Evolutionary conservation across 2,888 invertebrate genomes (phyloP).

Genomic region (Allygus modestus): DNA sequence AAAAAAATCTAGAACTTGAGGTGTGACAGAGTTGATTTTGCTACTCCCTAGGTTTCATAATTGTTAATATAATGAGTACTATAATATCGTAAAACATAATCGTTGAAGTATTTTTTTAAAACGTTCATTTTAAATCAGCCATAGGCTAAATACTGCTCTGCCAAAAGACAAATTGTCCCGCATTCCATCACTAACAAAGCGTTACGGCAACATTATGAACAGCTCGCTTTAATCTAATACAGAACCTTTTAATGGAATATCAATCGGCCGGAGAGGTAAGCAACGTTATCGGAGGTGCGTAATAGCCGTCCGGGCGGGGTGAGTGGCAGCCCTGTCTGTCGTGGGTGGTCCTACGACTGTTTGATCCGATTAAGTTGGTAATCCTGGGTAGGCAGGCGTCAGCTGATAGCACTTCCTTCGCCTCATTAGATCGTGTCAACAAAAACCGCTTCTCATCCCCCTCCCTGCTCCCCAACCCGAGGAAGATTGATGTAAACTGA

Average conservation of each 20-base stretch:
- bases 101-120: too few relatives aligned
- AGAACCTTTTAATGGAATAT: constrained; percentile 50
- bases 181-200: neutral
- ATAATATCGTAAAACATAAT: too few relatives aligned
- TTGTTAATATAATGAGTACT: too few relatives aligned
- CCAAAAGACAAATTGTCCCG: constrained; percentile 2
- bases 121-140: too few relatives aligned
- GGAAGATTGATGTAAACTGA: constrained; percentile 49
- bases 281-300: constrained; percentile 29
- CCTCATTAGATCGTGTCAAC: constrained; percentile 59
- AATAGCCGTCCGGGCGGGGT: constrained; percentile 5
- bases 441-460: constrained; percentile 58
- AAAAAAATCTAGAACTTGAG: too few relatives aligned
- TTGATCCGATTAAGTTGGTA: constrained; percentile 60
- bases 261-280: constrained; percentile 2
- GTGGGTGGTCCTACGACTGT: constrained; percentile 46
- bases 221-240: constrained; percentile 22
- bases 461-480: neutral
- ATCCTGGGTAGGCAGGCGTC: constrained; percentile 59
- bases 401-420: constrained; percentile 57
- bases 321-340: constrained; percentile 30
- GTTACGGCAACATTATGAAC: constrained; percentile 1
- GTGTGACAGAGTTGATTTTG: too few relatives aligned
- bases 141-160: too few relatives aligned
- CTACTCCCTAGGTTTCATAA: too few relatives aligned